Base-by-base conservation (phyloP, 2,888 invertebrate species). In the Nasonovia ribisnigri region DNA sequence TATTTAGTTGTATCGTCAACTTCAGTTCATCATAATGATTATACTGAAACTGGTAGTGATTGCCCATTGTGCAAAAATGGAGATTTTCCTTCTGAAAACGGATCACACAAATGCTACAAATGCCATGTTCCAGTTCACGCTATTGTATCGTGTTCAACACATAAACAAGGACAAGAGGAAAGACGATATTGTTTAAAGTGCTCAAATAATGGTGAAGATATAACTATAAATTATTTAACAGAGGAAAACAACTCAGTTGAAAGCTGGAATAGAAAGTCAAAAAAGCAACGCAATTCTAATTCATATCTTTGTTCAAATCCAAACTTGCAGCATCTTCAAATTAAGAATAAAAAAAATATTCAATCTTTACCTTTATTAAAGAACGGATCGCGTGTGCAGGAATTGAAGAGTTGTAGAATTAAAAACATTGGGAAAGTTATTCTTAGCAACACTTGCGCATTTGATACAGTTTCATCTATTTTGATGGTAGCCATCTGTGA, bases 401-500 rank as follows among this genome's bases (percentile, higher is more conserved):
- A 89, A 29, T 43, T 89, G 13, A 57, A 57, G 57, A 89, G 89
- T 43, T 89, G 54, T 43, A 89, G 42, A 43, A 43, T 89, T 89
- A 42, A 42, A 89, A 57, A 54, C 36, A 11, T 57, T 24, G 57
- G 89, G 1, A 89, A 89, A 89, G 43, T 57, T 36, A 42, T 84
- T n/a, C 29, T 77, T 5, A 77, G 36, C 36, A 77, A 77, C 16
- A 77, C 77, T 16, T 54, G 54, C 26, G 26, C 54, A 2, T 57
- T 88, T 57, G 42, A 88, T 26, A 88, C 88, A 42, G 42, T 88
- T 10, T 20, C 42, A 13, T 42, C 54, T 24, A 88, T 88, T 57
- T 57, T 88, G 42, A 88, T 88, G 88, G 88, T 88, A 29, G 42
- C 42, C 42, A 60, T 42, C n/a, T 42, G 46, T 89, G 89, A 89